phyloP scores from a whole-genome alignment of 2,888 invertebrate genomes.

The Scaptodrosophila latifasciaeformis region DNA sequence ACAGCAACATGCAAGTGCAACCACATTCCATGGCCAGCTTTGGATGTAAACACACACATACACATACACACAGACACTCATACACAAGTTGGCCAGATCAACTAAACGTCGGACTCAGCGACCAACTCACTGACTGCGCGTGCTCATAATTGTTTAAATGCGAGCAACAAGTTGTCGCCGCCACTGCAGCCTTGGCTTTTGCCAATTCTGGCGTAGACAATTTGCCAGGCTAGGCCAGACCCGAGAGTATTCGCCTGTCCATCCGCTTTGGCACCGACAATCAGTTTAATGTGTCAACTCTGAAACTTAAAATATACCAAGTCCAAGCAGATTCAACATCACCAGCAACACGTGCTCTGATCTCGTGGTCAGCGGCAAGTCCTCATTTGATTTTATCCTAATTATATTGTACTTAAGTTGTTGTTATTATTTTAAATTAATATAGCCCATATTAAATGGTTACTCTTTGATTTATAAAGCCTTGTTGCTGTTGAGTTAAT shows the following conservation, averaged over 20 bases:
- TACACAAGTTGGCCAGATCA: not conserved
- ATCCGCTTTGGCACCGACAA: not conserved
- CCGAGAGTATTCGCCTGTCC: slow-evolving; percentile 15
- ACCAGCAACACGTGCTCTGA: no score
- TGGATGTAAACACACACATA: no score
- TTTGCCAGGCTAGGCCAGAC: slow-evolving; percentile 8
- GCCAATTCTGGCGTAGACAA: not conserved
- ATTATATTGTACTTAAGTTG: no score
- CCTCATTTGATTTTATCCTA: no score
- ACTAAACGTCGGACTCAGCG: not conserved
- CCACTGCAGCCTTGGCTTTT: not conserved
- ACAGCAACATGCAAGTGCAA: not conserved
- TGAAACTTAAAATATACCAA: slow-evolving; percentile 1
- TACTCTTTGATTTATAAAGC: no score
- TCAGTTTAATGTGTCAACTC: slow-evolving; percentile 32
- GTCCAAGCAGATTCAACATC: no score
- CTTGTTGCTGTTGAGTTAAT: no score
- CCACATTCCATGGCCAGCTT: slow-evolving; percentile 3
- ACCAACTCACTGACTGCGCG: slow-evolving; percentile 6
- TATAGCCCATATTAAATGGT: no score
- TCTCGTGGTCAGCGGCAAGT: no score
- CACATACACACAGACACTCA: no score
- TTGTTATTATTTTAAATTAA: no score
- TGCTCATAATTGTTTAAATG: slow-evolving; percentile 21
- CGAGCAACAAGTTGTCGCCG: slow-evolving; percentile 11